Evolutionary conservation across 2,113 vertebrate species (phyloP).

Genomic region (Tretioscincus oriximinensis): DNA sequence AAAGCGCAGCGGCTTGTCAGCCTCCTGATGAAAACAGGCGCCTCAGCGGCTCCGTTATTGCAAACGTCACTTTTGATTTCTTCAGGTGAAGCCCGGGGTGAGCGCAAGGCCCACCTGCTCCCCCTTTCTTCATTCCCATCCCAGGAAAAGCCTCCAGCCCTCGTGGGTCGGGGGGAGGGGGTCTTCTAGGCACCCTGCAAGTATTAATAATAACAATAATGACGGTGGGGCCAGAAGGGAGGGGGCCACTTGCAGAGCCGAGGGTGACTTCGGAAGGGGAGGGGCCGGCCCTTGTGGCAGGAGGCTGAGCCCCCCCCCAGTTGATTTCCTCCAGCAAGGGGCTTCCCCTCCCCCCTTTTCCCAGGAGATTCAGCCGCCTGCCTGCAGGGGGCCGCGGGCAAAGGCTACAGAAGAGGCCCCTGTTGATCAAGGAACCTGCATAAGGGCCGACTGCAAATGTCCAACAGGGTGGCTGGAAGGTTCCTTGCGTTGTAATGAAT

Average conservation of each 20-base stretch:
- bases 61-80: constrained; percentile 60
- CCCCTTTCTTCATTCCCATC: constrained; percentile 48
- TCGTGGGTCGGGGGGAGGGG: constrained; percentile 55
- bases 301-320: constrained; percentile 28
- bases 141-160: constrained; percentile 57
- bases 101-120: constrained; percentile 20
- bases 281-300: constrained; percentile 50
- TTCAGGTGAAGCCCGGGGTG: constrained; percentile 59
- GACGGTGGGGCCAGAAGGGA: constrained; percentile 17
- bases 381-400: constrained; percentile 42
- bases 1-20: constrained; percentile 55
- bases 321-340: constrained; percentile 47
- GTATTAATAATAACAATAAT: constrained; percentile 7
- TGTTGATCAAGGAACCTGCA: constrained; percentile 46
- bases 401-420: constrained; percentile 55
- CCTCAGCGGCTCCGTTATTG: constrained; percentile 61
- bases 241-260: constrained; percentile 34
- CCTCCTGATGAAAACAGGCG: constrained; percentile 65
- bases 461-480: constrained; percentile 37
- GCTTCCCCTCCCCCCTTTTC: constrained; percentile 16
- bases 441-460: constrained; percentile 56
- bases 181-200: constrained; percentile 49
- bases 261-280: constrained; percentile 45
- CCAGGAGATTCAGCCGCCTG: constrained; percentile 26
- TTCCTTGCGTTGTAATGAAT: constrained; percentile 41